Base-by-base conservation (phyloP, 2,888 invertebrate genomes). In the Andrena praecox region DNA sequence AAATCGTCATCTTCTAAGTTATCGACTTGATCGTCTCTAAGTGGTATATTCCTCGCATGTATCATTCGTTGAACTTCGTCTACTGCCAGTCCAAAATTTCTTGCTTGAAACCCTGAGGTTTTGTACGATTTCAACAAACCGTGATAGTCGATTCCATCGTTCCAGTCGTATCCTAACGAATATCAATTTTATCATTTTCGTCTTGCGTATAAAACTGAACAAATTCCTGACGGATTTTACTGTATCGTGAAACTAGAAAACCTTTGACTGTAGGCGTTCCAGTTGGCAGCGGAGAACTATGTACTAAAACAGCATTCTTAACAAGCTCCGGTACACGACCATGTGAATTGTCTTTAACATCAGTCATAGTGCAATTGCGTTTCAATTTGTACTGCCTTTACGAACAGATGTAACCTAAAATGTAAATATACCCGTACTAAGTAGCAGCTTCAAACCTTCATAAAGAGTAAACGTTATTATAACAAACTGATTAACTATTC, bases 31-130 rank as follows among this genome's bases (percentile, higher is more conserved):
- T 97, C 97, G 86, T 95, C 95, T 0, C 96, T 95, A 59, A 98
- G 92, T 0, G 97, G 96, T 85, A 96, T 93, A 16, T 96, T 95
- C 87, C 98, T 96, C 91, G 85, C 79, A 29, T 89, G 89, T 89
- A 94, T 96, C 99, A 99, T 99, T 95, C 96, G 97, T 90, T 98
- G 97, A 82, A 99, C 97, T 95, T 99, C 99, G 70, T 96, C 95
- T 0, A 99, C 96, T 0, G 99, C 98, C 90, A 96, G 94, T 0
- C 98, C 99, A 93, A 99, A 97, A 95, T 97, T 98, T 0, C 99
- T 99, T 0, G 99, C 99, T 95, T 99, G 99, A 94, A 99, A 99
- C n/a, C 99, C 99, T 27, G 97, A 97, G 76, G 95, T 95, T 42
- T 95, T 93, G 93, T 97, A 99, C 35, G 97, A 96, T 85, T 97